phyloP scores from a whole-genome alignment of 2,113 vertebrate species.

The Hyperopisus bebe region DNA sequence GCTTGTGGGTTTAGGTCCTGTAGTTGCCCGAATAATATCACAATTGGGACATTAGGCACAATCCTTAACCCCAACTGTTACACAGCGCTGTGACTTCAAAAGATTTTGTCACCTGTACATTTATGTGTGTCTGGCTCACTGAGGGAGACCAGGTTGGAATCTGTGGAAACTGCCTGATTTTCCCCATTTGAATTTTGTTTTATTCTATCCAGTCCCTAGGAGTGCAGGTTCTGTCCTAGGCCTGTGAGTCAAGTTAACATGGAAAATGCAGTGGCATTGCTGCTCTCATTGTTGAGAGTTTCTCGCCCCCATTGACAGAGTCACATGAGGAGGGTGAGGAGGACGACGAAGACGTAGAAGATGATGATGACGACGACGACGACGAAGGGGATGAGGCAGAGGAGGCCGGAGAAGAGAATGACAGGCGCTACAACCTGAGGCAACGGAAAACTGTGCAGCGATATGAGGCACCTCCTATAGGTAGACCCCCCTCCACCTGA shows the following conservation, averaged over 20 bases:
- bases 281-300: not conserved
- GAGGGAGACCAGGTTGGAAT: not conserved
- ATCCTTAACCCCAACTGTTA: not conserved
- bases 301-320: constrained; percentile 54
- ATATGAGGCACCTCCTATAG: constrained; percentile 95
- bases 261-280: not conserved
- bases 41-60: not conserved
- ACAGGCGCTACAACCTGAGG: constrained; percentile 90
- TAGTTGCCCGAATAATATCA: not conserved
- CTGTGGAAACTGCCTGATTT: not conserved
- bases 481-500: constrained; percentile 49
- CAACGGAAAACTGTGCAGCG: constrained; percentile 95
- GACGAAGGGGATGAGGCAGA: constrained; percentile 94
- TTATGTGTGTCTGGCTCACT: not conserved
- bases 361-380: constrained; percentile 86
- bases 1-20: not conserved
- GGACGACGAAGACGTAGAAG: constrained; percentile 72
- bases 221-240: not conserved
- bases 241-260: not conserved
- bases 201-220: not conserved
- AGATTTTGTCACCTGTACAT: not conserved
- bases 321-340: constrained; percentile 84
- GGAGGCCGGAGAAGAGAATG: constrained; percentile 82
- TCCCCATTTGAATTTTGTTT: not conserved
- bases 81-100: not conserved